Conservation (phyloP, 2,888 invertebrate genomes). For the Orthosia gothica region DNA sequence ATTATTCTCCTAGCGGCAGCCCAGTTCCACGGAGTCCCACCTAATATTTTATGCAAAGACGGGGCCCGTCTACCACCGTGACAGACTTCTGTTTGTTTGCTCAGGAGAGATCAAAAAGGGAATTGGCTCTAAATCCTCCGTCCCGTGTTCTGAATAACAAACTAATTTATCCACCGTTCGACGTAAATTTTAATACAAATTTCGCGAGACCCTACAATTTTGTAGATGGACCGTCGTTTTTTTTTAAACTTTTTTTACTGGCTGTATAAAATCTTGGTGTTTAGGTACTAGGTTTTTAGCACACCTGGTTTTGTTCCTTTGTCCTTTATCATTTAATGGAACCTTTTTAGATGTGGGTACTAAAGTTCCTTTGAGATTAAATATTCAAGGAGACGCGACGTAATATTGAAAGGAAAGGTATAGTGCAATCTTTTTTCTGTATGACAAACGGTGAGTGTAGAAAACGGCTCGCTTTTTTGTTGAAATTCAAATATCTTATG, state of each 20-base stretch:
- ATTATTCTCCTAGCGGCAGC: constrained; percentile 35
- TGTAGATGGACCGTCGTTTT: constrained; percentile 29
- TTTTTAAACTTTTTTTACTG: constrained; percentile 21
- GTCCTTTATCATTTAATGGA: constrained; percentile 27
- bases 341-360: constrained; percentile 29
- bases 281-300: constrained; percentile 17
- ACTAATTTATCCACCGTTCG: constrained; percentile 83
- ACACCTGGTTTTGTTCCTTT: constrained; percentile 23
- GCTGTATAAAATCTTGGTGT: constrained; percentile 7
- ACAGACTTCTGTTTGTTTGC: constrained; percentile 88
- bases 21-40: constrained; percentile 47
- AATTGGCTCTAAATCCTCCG: constrained; percentile 88
- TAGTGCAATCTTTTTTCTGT: constrained; percentile 5
- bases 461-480: constrained; percentile 9
- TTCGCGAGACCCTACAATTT: constrained; percentile 54
- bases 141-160: constrained; percentile 87
- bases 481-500: constrained; percentile 6
- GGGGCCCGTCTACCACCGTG: constrained; percentile 79
- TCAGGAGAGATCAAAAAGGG: constrained; percentile 89
- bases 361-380: constrained; percentile 36
- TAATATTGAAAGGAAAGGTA: constrained; percentile 5
- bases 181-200: constrained; percentile 81
- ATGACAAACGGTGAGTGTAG: constrained; percentile 2
- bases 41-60: constrained; percentile 90
- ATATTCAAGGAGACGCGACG: constrained; percentile 34